phyloP scores from a whole-genome alignment of 2,113 vertebrate species.

The Rattus norvegicus region DNA sequence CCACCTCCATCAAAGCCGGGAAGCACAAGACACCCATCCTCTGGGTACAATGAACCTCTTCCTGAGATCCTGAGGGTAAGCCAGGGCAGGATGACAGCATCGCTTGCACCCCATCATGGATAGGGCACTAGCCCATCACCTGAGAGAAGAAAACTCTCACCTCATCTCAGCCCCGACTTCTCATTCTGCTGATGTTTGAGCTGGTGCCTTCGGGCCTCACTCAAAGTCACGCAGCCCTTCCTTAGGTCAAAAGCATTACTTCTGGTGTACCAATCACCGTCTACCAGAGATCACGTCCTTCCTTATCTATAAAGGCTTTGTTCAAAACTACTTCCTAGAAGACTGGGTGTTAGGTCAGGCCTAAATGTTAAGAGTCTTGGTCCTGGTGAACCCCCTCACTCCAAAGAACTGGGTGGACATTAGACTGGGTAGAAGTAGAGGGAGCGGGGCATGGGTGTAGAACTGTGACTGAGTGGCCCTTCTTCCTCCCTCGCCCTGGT shows the following conservation, averaged over 20 bases:
- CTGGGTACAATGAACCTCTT: background rate
- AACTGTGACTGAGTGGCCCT: background rate
- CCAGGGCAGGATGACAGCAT: background rate
- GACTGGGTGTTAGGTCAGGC: background rate
- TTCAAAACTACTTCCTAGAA: background rate
- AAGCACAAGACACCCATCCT: background rate
- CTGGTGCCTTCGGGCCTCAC: background rate
- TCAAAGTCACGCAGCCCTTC: background rate
- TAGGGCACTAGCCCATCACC: background rate
- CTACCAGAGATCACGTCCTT: background rate
- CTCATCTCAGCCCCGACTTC: background rate
- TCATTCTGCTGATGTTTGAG: background rate
- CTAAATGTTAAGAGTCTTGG: background rate
- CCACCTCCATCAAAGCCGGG: slow-evolving; percentile 6
- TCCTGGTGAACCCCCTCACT: background rate
- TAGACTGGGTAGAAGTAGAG: background rate
- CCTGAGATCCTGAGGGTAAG: background rate
- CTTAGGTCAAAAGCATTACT: background rate
- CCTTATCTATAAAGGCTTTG: background rate
- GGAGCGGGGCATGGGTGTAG: background rate
- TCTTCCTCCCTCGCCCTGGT: background rate
- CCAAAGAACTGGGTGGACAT: background rate
- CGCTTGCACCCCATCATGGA: background rate
- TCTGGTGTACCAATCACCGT: background rate
- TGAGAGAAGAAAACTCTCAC: background rate